Percentiles rank a stretch among this genome's conserved stretches.
Conservation (phyloP, 2,797 vertebrate species). For the Buphagus erythrorhynchus region DNA sequence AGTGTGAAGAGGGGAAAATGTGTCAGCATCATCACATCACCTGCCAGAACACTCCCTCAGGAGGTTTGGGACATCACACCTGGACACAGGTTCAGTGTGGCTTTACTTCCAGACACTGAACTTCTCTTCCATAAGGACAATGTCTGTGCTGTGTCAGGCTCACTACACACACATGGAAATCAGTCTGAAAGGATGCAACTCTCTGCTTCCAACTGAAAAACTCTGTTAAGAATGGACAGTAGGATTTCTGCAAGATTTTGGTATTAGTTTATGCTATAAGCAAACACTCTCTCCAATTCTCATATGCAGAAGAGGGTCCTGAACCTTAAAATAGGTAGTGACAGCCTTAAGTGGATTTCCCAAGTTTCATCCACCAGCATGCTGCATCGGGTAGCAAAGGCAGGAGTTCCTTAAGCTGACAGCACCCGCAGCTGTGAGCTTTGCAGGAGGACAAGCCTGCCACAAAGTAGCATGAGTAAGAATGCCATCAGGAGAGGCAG, state of each 20-base stretch:
- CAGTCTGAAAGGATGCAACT: not conserved
- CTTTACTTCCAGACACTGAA: not conserved
- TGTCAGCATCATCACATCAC: not conserved
- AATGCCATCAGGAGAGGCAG: not conserved
- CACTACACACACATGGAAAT: not conserved
- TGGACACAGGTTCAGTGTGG: rapidly evolving
- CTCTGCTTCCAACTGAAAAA: not conserved
- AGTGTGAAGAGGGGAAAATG: not conserved
- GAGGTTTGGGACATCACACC: not conserved
- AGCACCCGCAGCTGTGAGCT: not conserved
- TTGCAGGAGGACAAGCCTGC: not conserved
- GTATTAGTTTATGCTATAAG: not conserved
- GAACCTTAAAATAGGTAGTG: not conserved
- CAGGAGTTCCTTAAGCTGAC: not conserved
- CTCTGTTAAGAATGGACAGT: rapidly evolving
- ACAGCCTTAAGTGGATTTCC: not conserved
- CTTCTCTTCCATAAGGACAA: not conserved
- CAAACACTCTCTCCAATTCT: not conserved
- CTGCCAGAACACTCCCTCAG: not conserved
- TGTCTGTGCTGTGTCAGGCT: not conserved
- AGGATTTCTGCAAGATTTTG: not conserved
- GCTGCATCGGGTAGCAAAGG: not conserved
- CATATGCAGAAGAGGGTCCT: not conserved
- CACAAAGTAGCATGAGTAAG: not conserved
- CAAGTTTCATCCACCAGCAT: not conserved